Base-by-base conservation (phyloP, 2,888 invertebrate species). In the Ditylenchus weischeri region DNA sequence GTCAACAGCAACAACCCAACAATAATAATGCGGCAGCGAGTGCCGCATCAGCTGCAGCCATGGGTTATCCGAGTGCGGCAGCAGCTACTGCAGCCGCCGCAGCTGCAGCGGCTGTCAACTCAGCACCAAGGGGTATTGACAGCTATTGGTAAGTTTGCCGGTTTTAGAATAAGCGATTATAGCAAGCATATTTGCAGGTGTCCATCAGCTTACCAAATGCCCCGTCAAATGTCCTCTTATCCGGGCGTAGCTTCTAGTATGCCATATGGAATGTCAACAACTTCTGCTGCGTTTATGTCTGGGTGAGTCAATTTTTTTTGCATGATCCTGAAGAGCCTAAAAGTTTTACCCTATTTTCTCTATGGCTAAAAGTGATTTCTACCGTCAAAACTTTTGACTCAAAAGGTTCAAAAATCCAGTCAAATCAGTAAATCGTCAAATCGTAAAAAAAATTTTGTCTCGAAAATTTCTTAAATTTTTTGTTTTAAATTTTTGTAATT, bases 181-280 rank as follows among this genome's bases (percentile, higher is more conserved):
- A 54, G n/a, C 11, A 54, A 15, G 11, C 15, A 54, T 54, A 23
- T 54, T 11, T 54, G n/a, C 10, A 54, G 76, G 72, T 78, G 77
- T 68, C 76, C 75, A 15, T 68, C 77, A n/a, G 59, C 59, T 0
- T 79, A 80, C 62, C 70, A 62, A 47, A 68, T 73, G 66, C 79
- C 78, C 6, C 69, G 78, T 11, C 79, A 78, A 62, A 79, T 79
- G 78, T 69, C 59, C 19, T 35, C 73, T n/a, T 79, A 79, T 63
- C 77, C 79, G 29, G 54, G 54, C n/a, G 75, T 75, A 0, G 70
- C 79, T 23, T 72, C 76, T n/a, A 36, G 38, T 8, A 76, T 78
- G n/a, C 72, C 75, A 13, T 78, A 78, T 60, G 72, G 68, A 19
- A 72, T 77, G 15, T 57, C 76, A 13, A 71, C 74, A 18, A 71